Evolutionary conservation across 2,888 invertebrate species (phyloP).

Genomic region (Leptinotarsa haldemani): DNA sequence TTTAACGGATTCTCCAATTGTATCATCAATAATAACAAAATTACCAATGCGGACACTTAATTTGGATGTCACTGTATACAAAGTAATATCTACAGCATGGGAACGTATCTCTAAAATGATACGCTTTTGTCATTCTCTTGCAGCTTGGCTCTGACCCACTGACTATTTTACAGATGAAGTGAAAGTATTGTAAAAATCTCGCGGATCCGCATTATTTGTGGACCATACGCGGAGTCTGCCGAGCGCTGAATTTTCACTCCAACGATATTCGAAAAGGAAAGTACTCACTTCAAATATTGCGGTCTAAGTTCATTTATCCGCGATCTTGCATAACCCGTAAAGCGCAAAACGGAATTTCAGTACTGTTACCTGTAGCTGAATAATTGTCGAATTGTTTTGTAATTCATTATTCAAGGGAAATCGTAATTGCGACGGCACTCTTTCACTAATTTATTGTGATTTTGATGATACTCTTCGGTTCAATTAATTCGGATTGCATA

Average conservation of each 20-base stretch:
- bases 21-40: too few species aligned
- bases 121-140: not conserved
- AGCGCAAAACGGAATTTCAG: not conserved
- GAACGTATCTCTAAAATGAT: too few species aligned
- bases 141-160: not conserved
- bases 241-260: constrained; percentile 10
- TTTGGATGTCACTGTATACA: too few species aligned
- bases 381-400: constrained; percentile 14
- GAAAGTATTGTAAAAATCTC: constrained; percentile 36
- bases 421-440: not conserved
- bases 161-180: constrained; percentile 31
- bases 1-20: too few species aligned
- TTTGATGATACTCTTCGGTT: not conserved
- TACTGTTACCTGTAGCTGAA: not conserved
- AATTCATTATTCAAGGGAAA: constrained; percentile 6
- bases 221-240: constrained; percentile 16
- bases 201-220: constrained; percentile 9
- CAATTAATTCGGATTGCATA: not conserved
- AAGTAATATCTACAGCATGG: too few species aligned
- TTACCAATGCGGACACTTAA: too few species aligned
- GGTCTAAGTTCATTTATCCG: constrained; percentile 6
- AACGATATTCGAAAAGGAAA: not conserved
- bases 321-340: not conserved
- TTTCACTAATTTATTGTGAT: not conserved
- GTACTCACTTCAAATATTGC: not conserved